Base-by-base conservation (phyloP, 2,797 vertebrate species). In the Prunella strophiata region DNA sequence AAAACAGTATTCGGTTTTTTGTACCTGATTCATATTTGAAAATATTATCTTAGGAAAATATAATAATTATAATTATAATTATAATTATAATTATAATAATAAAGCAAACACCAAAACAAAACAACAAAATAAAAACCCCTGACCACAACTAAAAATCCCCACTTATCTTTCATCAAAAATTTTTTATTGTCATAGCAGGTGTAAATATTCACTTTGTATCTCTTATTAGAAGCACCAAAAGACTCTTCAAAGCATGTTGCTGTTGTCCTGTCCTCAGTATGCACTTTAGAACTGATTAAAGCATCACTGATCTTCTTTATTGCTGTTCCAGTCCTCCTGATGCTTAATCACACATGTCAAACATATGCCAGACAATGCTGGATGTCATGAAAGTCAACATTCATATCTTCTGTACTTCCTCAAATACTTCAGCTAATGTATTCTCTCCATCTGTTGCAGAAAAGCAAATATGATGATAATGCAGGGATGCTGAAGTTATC, bases 351-450 rank as follows among this genome's bases (percentile, higher is more conserved):
- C 62, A 92, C 73, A 58, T 90, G 45, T 87, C 57, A 25, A 68
- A 83, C 94, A 89, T 88, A 94, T 94, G 85, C 42, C 79, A 96
- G 84, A 91, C 67, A 89, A 86, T 85, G 77, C 2, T 76, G 17
- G 36, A 65, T 92, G 61, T 91, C 89, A 93, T 86, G 73, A 88
- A 94, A 96, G 88, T 95, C 80, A 94, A 96, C 86, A 91, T 82
- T 96, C 47, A n/a, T 91, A 92, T 94, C 57, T 93, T 93, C 83
- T 95, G 52, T 82, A 79, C 68, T 94, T 97, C 63, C 87, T 95
- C 79, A 96, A 95, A 92, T 96, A 92, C 91, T 94, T 94, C 68
- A 96, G 32, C 38, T 96, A 96, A 94, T 92, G 80, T 94, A 96
- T 95, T 95, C 76, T 75, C 52, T 85, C 94, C 91, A 96, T 97